These are phyloP conservation scores for Cyclopterus lumpus DNA, from an alignment of 2,797 vertebrate genomes.

Conservation along the genomic window DNA sequence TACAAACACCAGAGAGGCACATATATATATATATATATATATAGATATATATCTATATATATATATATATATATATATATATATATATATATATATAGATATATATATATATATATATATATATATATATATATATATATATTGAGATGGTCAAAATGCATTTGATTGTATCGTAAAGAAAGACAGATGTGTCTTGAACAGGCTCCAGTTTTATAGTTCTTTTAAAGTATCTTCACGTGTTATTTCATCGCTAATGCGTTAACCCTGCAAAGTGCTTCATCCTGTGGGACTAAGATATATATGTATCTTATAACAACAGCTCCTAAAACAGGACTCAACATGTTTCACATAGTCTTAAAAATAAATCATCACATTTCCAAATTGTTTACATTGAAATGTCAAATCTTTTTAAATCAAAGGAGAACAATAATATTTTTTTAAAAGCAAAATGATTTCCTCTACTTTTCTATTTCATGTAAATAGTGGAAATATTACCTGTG, in stretches of 20 bases:
- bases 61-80: too few relatives aligned
- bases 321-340: background rate
- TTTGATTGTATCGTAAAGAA: background rate
- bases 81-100: too few relatives aligned
- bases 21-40: background rate
- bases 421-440: background rate
- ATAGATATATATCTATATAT: too few relatives aligned
- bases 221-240: background rate
- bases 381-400: background rate
- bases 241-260: background rate
- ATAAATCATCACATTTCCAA: background rate
- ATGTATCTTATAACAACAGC: background rate
- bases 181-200: background rate
- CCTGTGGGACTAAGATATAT: background rate
- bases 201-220: background rate
- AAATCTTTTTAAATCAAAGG: background rate
- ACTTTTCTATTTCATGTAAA: background rate
- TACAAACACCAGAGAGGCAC: conserved; percentile 9
- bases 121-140: too few relatives aligned
- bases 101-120: too few relatives aligned
- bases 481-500: background rate
- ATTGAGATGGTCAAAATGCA: background rate
- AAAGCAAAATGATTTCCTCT: background rate
- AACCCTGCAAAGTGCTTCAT: background rate
- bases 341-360: background rate